A percentile compares a stretch with the other conserved stretches of the same genome.
phyloP scores from a whole-genome alignment of 2,113 vertebrate genomes.

The Sylvia atricapilla region DNA sequence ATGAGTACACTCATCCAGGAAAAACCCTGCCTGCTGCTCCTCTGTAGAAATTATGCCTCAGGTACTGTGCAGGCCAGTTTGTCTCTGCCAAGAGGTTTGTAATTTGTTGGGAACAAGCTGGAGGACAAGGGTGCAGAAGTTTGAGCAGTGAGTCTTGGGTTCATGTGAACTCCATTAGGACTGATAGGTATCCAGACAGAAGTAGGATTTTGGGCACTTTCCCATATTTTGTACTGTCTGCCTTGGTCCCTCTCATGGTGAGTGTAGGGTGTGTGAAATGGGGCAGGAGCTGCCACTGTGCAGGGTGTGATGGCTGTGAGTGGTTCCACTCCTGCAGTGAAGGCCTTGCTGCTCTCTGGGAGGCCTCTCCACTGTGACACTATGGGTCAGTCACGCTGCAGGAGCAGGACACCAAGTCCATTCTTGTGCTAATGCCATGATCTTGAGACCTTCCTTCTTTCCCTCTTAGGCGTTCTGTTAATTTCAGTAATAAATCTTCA shows the following conservation, averaged over 20 bases:
- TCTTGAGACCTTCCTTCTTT: neutral
- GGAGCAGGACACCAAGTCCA: neutral
- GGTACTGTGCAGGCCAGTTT: fast-evolving
- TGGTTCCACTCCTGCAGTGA: neutral
- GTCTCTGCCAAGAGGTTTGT: neutral
- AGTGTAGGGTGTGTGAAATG: neutral
- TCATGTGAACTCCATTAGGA: neutral
- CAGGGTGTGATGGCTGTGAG: neutral
- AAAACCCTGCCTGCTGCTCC: neutral
- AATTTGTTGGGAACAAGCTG: neutral
- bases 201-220: neutral
- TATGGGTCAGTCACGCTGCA: neutral
- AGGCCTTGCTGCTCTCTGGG: neutral
- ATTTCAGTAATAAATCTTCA: neutral
- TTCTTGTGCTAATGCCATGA: neutral
- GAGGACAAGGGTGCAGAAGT: neutral
- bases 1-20: neutral
- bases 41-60: neutral
- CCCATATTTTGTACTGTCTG: neutral
- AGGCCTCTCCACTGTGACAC: neutral
- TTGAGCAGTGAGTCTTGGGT: neutral
- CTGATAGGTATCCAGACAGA: neutral
- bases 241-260: neutral
- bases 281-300: neutral
- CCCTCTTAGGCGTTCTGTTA: neutral